A percentile compares a stretch with the other conserved stretches of the same genome.
These are phyloP conservation scores for Sebastes vulpes DNA, from an alignment of 2,797 vertebrate genomes.

Conservation along the genomic window DNA sequence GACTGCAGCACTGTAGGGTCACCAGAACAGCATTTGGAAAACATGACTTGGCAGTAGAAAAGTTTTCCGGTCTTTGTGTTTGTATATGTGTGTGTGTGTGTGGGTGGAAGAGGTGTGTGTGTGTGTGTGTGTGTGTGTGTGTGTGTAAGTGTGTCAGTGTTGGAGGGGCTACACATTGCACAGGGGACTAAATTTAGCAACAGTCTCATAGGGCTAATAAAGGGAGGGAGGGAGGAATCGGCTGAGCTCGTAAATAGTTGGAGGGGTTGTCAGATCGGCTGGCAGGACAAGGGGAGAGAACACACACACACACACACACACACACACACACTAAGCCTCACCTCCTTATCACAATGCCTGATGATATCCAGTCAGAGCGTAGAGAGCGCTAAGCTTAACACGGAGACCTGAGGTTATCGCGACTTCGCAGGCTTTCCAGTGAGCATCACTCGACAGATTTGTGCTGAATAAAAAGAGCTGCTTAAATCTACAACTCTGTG, in stretches of 20 bases:
- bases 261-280: slow-evolving; percentile 76
- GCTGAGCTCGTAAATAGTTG: slow-evolving; percentile 84
- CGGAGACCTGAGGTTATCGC: slow-evolving; percentile 54
- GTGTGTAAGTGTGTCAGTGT: slow-evolving; percentile 33
- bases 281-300: slow-evolving; percentile 20
- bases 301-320: slow-evolving; percentile 13
- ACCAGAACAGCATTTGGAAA: slow-evolving; percentile 39
- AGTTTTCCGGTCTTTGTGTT: slow-evolving; percentile 39
- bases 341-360: slow-evolving; percentile 63
- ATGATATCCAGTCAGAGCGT: slow-evolving; percentile 55
- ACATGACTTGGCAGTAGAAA: slow-evolving; percentile 61
- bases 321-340: slow-evolving; percentile 38
- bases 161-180: slow-evolving; percentile 66
- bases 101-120: slow-evolving; percentile 6
- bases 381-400: slow-evolving; percentile 52
- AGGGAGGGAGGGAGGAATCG: slow-evolving; percentile 83
- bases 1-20: slow-evolving; percentile 15
- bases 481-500: slow-evolving; percentile 45
- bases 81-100: neutral
- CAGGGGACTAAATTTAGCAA: slow-evolving; percentile 84
- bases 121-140: neutral
- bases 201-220: slow-evolving; percentile 83
- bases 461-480: slow-evolving; percentile 18
- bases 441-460: slow-evolving; percentile 57
- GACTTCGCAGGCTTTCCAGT: slow-evolving; percentile 59